Evolutionary conservation across 2,888 invertebrate genomes (phyloP).

Genomic region (Nephrotoma flavescens): DNA sequence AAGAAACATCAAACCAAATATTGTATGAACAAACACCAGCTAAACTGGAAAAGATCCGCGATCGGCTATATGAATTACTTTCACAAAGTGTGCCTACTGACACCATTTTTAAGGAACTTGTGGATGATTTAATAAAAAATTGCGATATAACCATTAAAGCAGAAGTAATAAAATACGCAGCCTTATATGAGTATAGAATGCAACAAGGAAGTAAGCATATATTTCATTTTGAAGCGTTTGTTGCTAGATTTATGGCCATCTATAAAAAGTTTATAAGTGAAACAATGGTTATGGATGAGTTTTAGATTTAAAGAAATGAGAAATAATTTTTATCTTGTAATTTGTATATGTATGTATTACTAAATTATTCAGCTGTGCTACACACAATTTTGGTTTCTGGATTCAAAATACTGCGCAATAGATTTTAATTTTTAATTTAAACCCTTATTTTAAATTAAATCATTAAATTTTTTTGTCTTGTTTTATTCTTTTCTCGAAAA

Average conservation of each 20-base stretch:
- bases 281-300: conserved; percentile 26
- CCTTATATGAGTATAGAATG: conserved; percentile 84
- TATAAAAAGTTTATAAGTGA: conserved; percentile 61
- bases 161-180: conserved; percentile 72
- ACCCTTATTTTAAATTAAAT: too few species aligned
- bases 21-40: conserved; percentile 75
- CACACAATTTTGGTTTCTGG: too few species aligned
- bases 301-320: conserved; percentile 14
- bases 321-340: neutral
- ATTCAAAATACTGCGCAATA: too few species aligned
- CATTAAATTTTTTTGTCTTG: too few species aligned
- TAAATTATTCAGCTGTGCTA: too few species aligned
- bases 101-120: conserved; percentile 75
- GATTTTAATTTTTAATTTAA: too few species aligned
- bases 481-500: too few species aligned
- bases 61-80: conserved; percentile 81
- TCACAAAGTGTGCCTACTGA: conserved; percentile 89
- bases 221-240: conserved; percentile 94
- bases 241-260: conserved; percentile 89
- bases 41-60: conserved; percentile 69
- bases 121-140: conserved; percentile 70
- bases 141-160: conserved; percentile 84
- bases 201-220: conserved; percentile 86
- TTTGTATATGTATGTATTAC: neutral
- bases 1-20: conserved; percentile 75